These are phyloP conservation scores for Augiades crinisus DNA, from an alignment of 2,888 invertebrate genomes.

Conservation along the genomic window DNA sequence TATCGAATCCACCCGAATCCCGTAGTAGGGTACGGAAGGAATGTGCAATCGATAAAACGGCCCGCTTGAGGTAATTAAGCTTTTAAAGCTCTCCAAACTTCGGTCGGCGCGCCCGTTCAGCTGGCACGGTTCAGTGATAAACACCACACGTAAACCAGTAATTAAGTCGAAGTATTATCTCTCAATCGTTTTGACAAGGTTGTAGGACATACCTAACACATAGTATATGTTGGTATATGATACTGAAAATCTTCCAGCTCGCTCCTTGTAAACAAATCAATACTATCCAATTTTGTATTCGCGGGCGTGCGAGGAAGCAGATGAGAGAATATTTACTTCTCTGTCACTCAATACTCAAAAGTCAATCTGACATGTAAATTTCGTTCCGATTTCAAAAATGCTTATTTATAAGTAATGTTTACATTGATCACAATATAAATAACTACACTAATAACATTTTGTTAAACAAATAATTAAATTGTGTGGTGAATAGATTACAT, in stretches of 20 bases:
- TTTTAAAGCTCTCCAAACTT: conserved; percentile 61
- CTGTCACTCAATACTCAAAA: conserved; percentile 23
- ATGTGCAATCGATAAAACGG: conserved; percentile 73
- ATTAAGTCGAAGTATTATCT: conserved; percentile 72
- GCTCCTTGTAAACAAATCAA: conserved; percentile 78
- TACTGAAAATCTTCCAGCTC: conserved; percentile 50
- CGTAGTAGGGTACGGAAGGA: conserved; percentile 53
- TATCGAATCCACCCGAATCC: conserved; percentile 50
- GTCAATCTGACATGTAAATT: conserved; percentile 35
- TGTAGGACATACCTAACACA: conserved; percentile 55
- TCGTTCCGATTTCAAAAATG: conserved; percentile 2
- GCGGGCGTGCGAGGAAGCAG: conserved; percentile 50
- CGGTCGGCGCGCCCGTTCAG: conserved; percentile 46
- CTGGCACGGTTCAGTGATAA: conserved; percentile 72
- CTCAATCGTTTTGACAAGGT: conserved; percentile 70
- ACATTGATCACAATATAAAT: background rate
- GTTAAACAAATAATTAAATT: no score
- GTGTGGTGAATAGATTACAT: no score
- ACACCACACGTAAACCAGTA: conserved; percentile 66
- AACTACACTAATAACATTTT: background rate
- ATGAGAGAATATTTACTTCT: conserved; percentile 31
- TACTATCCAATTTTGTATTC: conserved; percentile 62
- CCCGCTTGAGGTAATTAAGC: conserved; percentile 62
- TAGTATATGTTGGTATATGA: conserved; percentile 33
- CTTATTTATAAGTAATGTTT: background rate